phyloP scores from a whole-genome alignment of 30 jellyfish, hydroid and myxozoan genomes.

The Chrysaora quinquecirrha region DNA sequence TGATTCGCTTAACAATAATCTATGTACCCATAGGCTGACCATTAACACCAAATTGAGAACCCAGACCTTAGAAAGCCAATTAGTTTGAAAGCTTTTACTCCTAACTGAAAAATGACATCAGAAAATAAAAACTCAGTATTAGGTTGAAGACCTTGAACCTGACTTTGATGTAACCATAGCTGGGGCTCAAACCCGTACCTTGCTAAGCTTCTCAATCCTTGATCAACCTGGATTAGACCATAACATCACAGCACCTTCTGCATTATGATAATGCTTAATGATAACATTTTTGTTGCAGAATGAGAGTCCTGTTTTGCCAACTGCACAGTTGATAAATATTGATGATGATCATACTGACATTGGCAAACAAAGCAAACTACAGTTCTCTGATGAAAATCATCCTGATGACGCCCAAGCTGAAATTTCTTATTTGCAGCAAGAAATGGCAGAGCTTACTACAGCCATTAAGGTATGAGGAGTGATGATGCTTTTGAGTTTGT shows the following conservation, averaged over 20 bases:
- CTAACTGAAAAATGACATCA: not conserved
- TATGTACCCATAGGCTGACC: too few species aligned
- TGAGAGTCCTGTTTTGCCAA: not conserved
- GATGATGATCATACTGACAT: slow-evolving; percentile 41
- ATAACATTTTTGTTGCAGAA: not conserved
- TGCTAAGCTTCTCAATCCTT: too few species aligned
- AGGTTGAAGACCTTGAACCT: not conserved
- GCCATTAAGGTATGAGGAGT: slow-evolving; percentile 75
- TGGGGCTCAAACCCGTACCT: not conserved
- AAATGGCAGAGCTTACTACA: slow-evolving; percentile 84
- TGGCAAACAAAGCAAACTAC: slow-evolving; percentile 38
- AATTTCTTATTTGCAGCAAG: slow-evolving; percentile 79
- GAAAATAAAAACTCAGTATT: not conserved
- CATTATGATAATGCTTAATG: too few species aligned
- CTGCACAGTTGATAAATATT: slow-evolving; percentile 35
- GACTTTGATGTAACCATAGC: too few species aligned
- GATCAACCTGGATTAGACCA: too few species aligned
- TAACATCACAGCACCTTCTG: too few species aligned
- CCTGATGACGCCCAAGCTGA: slow-evolving; percentile 74
- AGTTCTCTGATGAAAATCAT: slow-evolving; percentile 22
- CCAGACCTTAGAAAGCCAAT: too few species aligned
- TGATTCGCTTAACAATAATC: too few species aligned
- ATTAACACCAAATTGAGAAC: too few species aligned
- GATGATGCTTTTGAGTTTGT: not conserved
- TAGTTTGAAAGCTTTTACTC: not conserved